Evolutionary conservation across 2,113 vertebrate species (phyloP).

Genomic region (Ancistrus triradiatus): DNA sequence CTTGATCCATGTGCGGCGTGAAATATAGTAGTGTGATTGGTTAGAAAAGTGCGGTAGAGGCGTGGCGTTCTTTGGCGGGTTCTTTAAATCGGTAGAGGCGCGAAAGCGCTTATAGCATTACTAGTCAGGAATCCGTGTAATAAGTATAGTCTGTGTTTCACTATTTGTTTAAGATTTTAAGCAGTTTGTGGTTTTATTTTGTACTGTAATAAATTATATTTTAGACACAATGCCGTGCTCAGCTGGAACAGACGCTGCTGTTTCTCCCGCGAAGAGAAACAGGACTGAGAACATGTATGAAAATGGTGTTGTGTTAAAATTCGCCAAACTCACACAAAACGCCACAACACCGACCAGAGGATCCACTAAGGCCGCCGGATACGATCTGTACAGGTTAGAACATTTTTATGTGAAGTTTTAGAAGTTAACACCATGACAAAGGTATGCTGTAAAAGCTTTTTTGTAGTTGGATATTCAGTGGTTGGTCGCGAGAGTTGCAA

Average conservation of each 20-base stretch:
- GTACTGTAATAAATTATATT: background rate
- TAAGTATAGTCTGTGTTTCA: background rate
- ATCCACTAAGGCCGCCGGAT: slow-evolving; percentile 83
- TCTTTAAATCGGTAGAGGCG: background rate
- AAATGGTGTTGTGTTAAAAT: slow-evolving; percentile 57
- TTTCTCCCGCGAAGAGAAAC: slow-evolving; percentile 68
- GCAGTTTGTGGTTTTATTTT: background rate
- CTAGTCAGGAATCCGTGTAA: background rate
- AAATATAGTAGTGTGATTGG: background rate
- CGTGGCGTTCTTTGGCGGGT: background rate
- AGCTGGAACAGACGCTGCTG: slow-evolving; percentile 46
- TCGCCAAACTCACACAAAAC: slow-evolving; percentile 80
- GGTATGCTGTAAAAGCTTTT: too few relatives aligned
- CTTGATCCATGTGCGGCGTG: background rate
- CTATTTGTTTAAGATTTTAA: background rate
- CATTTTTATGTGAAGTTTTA: too few relatives aligned
- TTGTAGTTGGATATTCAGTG: too few relatives aligned
- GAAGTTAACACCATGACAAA: too few relatives aligned
- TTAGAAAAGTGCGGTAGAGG: background rate
- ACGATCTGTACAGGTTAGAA: slow-evolving; percentile 89
- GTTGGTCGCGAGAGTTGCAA: too few relatives aligned
- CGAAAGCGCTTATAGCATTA: background rate
- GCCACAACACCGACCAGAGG: slow-evolving; percentile 80
- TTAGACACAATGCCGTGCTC: slow-evolving; percentile 73
- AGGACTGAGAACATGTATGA: slow-evolving; percentile 35